Conservation (phyloP, 1,140 invertebrate genomes). For the Melipona quadrifasciata region DNA sequence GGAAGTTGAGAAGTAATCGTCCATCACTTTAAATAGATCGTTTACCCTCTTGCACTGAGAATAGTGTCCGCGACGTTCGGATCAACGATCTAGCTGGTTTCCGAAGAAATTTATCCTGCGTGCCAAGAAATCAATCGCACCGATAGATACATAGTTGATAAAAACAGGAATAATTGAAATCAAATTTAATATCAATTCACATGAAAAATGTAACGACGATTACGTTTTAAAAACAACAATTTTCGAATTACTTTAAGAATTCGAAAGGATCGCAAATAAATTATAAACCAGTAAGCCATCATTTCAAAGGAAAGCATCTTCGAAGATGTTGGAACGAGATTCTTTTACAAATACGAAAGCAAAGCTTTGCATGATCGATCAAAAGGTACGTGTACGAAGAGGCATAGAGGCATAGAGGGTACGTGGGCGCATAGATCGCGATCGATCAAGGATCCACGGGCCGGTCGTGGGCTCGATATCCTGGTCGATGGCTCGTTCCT, state of each 20-base stretch:
- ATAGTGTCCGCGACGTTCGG: neutral
- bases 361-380: neutral
- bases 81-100: neutral
- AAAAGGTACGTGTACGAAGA: neutral
- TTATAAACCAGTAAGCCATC: too few species aligned
- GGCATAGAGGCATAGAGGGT: neutral
- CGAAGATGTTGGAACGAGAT: neutral
- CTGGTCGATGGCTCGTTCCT: conserved; percentile 11
- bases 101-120: too few species aligned
- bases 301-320: neutral
- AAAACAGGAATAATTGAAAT: too few species aligned
- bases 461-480: neutral
- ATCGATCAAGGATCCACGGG: conserved; percentile 25
- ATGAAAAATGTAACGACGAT: too few species aligned
- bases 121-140: too few species aligned
- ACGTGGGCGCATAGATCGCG: conserved; percentile 37
- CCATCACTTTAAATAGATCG: conserved; percentile 37
- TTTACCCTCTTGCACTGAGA: conserved; percentile 10
- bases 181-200: too few species aligned
- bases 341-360: too few species aligned
- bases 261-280: too few species aligned
- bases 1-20: neutral
- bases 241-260: too few species aligned
- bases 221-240: too few species aligned
- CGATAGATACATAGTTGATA: too few species aligned